Evolutionary conservation across 2,113 vertebrate species (phyloP), one percentile per base, ranked within the genome.

Genomic region (Ictidomys tridecemlineatus): DNA sequence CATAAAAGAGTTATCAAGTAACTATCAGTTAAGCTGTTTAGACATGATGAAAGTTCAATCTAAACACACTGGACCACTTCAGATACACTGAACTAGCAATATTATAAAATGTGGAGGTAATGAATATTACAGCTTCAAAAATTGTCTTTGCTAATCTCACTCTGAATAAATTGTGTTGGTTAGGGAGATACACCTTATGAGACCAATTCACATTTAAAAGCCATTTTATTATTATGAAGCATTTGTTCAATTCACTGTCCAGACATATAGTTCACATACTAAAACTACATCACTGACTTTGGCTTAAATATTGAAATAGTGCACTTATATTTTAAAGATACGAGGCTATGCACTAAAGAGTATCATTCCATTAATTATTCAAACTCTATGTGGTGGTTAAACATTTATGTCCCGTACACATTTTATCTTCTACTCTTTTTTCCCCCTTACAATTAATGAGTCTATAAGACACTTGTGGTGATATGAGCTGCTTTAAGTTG

Each of bases 321-420:
- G 63, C 24, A 61, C 45, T 98, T 72, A 91, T 13, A 91, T 95
- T 98, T 98, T 98, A 97, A 96, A 98, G 93, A 88, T 85, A 96
- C 5, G 78, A 78, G 82, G 11, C 32, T 97, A 3, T 34, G 93
- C 91, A 85, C 74, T 45, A 91, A 93, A 97, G 69, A 61, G 45
- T 96, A 97, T 56, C 10, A 95, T 98, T 96, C 82, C 86, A 98
- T 98, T 98, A 98, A 98, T 97, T 98, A 97, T 98, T 98, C 89
- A 98, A 45, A 51, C 28, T 98, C 56, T 98, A 17, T 95, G 87
- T 91, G 88, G 92, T 97, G 78, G 67, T 98, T 97, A 97, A 98
- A 96, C 95, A 97, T 98, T 97, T 96, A 97, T 96, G 80, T 95
- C 18, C 85, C 63, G 28, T 94, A 73, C 30, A 63, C 87, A 86